Evolutionary conservation across 2,797 vertebrate species (phyloP).

Genomic region (Enteromius fasciolatus): DNA sequence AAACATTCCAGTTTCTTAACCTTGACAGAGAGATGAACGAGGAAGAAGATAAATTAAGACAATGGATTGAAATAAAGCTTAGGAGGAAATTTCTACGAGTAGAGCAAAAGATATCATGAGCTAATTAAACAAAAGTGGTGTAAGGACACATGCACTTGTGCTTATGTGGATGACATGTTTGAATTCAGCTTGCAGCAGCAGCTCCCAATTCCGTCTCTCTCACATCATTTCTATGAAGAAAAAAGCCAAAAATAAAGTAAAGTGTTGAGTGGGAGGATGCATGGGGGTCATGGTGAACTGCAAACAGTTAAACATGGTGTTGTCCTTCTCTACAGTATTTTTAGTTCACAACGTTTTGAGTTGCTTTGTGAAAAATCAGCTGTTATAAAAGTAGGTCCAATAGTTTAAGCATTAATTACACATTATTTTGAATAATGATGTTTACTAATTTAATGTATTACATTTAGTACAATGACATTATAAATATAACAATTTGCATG

Average conservation of each 20-base stretch:
- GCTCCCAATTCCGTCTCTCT: neutral
- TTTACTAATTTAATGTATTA: neutral
- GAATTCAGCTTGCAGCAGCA: neutral
- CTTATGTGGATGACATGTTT: neutral
- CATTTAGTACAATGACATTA: neutral
- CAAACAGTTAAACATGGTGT: neutral
- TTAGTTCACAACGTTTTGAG: slow-evolving; percentile 8
- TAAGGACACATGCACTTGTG: neutral
- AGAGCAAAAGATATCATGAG: neutral
- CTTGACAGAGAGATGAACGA: slow-evolving; percentile 10
- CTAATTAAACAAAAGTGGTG: neutral
- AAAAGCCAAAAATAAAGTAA: neutral
- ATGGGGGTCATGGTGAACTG: slow-evolving; percentile 20
- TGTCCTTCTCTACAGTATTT: slow-evolving; percentile 44
- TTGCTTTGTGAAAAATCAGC: slow-evolving; percentile 34
- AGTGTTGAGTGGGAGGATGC: slow-evolving; percentile 9
- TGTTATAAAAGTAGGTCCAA: slow-evolving; percentile 40
- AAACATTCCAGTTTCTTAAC: neutral
- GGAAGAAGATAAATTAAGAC: neutral
- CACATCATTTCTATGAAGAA: slow-evolving; percentile 29
- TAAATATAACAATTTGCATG: neutral
- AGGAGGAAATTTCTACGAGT: neutral
- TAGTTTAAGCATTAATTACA: neutral
- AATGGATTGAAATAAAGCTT: neutral
- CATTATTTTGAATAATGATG: neutral